Base-by-base conservation (phyloP, 2,888 invertebrate genomes). In the Zygogramma bicolorata region DNA sequence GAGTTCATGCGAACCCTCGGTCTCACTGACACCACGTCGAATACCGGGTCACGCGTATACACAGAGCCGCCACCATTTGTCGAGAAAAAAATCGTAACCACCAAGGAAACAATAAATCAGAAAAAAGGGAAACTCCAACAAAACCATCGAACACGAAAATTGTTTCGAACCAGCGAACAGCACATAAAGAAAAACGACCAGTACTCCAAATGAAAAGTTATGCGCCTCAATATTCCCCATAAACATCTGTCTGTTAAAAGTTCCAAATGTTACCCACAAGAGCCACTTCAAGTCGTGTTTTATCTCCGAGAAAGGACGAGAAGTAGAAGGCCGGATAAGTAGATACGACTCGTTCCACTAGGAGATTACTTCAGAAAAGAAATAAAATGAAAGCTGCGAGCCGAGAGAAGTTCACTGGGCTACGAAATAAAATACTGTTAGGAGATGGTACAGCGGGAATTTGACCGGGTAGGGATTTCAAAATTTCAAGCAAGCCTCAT, bases 181-280 rank as follows among this genome's bases (percentile, higher is more conserved):
- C 53, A 13, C 22, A 27, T 27, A 25, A 25, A 25, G 20, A 53
- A 53, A 13, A n/a, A n/a, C 4, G n/a, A 27, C 10, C 1, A 53
- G 2, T 25, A 25, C 53, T 27, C 53, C 13, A n/a, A 53, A 53
- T 53, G 27, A 53, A n/a, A 38, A 40, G 61, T 61, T 40, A 61
- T 61, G 15, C 31, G 7, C 31, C 22, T 61, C 40, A 61, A 61
- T 38, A 31, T 31, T 34, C 25, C 40, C 38, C 31, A 60, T 53
- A 25, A 53, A 27, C 27, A 53, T 53, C 27, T 27, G n/a, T 53
- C 29, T 58, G 58, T 59, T 59, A 22, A 38, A 61, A 61, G 22
- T 61, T 31, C 38, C 34, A 22, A 61, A 61, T 40, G 40, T 61
- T 34, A 20, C 38, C 61, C 61, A n/a, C 38, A 40, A 61, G 61